Conservation (phyloP, 2,888 invertebrate genomes). For the Ennomos fuscantarius region DNA sequence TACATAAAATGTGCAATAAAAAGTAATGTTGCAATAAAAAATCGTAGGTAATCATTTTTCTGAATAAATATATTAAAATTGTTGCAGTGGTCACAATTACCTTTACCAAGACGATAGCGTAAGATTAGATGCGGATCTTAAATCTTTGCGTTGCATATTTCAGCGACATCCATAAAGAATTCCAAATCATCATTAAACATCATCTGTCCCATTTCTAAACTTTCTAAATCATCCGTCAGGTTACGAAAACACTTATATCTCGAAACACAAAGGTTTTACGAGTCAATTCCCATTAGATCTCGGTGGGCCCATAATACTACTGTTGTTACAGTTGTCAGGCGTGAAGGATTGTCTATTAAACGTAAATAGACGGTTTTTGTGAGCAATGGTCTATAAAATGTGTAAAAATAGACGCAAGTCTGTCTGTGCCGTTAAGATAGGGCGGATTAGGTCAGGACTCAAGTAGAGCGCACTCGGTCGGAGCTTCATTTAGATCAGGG, state of each 20-base stretch:
- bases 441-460: constrained; percentile 38
- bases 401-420: constrained; percentile 37
- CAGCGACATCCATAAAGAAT: background rate
- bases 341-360: constrained; percentile 23
- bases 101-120: too few relatives aligned
- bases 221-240: constrained; percentile 27
- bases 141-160: too few relatives aligned
- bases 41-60: too few relatives aligned
- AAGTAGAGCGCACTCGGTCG: constrained; percentile 31
- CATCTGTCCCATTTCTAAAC: constrained; percentile 3
- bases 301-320: constrained; percentile 25
- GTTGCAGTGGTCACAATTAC: too few relatives aligned
- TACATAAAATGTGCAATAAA: too few relatives aligned
- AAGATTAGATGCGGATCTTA: too few relatives aligned
- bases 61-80: too few relatives aligned
- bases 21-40: too few relatives aligned
- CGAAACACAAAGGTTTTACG: constrained; percentile 31
- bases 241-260: constrained; percentile 28
- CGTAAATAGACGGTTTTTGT: constrained; percentile 34
- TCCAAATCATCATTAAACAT: background rate
- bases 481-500: constrained; percentile 36
- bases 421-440: constrained; percentile 31
- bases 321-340: constrained; percentile 43
- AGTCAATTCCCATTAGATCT: constrained; percentile 24
- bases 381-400: constrained; percentile 40